Evolutionary conservation across 2,888 invertebrate genomes (phyloP).

Genomic region (Charanyca ferruginea): DNA sequence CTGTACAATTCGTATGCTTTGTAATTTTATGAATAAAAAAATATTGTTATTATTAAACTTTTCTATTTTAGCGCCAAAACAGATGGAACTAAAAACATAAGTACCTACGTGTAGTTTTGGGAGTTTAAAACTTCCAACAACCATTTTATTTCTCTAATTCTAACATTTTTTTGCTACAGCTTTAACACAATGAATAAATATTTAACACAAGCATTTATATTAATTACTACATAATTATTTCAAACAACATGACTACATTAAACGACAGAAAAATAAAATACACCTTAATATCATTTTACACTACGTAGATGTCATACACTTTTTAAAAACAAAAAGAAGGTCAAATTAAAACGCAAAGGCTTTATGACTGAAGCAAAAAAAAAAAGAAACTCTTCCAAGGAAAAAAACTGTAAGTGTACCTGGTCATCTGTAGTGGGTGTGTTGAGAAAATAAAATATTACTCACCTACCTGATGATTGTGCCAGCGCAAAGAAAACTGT

Average conservation of each 20-base stretch:
- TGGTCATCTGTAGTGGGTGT: conserved; percentile 75
- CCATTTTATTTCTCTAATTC: background rate
- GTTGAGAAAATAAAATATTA: conserved; percentile 79
- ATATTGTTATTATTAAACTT: too few species aligned
- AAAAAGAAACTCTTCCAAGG: conserved; percentile 51
- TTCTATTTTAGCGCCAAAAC: conserved; percentile 31
- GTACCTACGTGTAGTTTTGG: background rate
- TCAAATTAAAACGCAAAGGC: conserved; percentile 53
- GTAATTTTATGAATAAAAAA: too few species aligned
- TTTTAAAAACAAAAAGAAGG: conserved; percentile 41
- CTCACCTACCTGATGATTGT: conserved; percentile 94
- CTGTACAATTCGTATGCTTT: too few species aligned
- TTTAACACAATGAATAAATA: conserved; percentile 4
- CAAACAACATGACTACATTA: conserved; percentile 22
- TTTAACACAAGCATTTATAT: background rate
- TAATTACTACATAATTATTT: background rate
- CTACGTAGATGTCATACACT: background rate
- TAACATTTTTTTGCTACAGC: background rate
- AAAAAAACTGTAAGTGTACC: conserved; percentile 65
- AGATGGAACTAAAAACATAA: too few species aligned
- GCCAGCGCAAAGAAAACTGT: conserved; percentile 96
- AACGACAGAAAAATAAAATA: conserved; percentile 12
- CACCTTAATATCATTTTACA: conserved; percentile 25
- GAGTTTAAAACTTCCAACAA: conserved; percentile 1
- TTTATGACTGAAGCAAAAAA: conserved; percentile 60